phyloP scores from a whole-genome alignment of 2,797 vertebrate species.

The Tympanoctomys barrerae region DNA sequence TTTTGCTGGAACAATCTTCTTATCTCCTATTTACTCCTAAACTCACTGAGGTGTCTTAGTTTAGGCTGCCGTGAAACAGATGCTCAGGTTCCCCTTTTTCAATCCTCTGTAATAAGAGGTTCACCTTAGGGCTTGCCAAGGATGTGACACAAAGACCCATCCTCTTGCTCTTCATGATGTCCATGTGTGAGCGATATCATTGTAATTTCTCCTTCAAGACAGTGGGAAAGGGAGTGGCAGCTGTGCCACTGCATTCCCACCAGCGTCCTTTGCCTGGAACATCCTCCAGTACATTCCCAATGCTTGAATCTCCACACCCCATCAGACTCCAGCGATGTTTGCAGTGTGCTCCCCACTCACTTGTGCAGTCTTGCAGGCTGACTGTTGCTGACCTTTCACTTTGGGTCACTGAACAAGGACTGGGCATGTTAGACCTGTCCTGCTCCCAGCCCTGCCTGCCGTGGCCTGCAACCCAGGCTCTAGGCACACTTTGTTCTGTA shows the following conservation, averaged over 20 bases:
- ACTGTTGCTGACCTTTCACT: not conserved
- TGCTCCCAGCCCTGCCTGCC: not conserved
- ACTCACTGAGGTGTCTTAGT: not conserved
- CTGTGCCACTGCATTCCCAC: not conserved
- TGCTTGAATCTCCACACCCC: not conserved
- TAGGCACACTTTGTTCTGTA: not conserved
- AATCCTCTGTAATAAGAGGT: not conserved
- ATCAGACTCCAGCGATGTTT: not conserved
- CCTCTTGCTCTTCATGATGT: not conserved
- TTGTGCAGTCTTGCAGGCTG: not conserved
- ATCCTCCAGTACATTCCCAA: not conserved
- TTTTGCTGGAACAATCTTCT: not conserved
- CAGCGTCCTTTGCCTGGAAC: not conserved
- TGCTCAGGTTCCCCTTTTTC: not conserved
- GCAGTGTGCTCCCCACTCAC: not conserved
- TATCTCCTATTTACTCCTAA: not conserved
- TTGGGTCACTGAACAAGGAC: not conserved
- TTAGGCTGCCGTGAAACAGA: not conserved
- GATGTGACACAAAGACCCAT: not conserved
- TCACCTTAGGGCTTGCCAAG: not conserved
- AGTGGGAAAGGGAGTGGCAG: rapidly evolving
- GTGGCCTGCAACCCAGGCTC: not conserved
- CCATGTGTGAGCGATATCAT: not conserved
- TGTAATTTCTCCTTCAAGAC: too few relatives aligned
- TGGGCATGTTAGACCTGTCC: not conserved